These are phyloP conservation scores for Epinephelus cyanopodus DNA, from an alignment of 2,113 vertebrate species.

Conservation along the genomic window DNA sequence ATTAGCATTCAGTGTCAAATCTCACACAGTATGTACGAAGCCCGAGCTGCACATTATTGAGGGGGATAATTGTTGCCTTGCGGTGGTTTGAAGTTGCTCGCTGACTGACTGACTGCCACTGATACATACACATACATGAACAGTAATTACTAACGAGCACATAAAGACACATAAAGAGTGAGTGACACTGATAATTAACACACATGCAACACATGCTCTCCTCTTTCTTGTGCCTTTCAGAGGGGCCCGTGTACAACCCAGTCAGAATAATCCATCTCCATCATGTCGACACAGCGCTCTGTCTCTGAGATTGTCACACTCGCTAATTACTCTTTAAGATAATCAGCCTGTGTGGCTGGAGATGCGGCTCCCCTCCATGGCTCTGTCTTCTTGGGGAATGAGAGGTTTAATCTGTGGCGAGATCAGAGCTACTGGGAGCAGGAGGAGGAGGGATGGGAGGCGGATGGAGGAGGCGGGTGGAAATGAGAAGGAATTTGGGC, in stretches of 20 bases:
- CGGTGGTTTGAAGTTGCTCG: conserved; percentile 63
- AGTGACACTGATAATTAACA: conserved; percentile 78
- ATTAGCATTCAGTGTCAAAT: conserved; percentile 72
- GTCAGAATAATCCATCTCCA: conserved; percentile 77
- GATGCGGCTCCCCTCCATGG: conserved; percentile 65
- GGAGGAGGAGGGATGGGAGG: conserved; percentile 41
- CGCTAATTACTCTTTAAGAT: conserved; percentile 82
- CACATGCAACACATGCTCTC: conserved; percentile 53
- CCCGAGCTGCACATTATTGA: conserved; percentile 44
- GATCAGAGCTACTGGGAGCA: conserved; percentile 77
- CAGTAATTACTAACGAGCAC: conserved; percentile 74
- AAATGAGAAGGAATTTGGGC: conserved; percentile 81
- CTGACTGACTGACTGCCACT: conserved; percentile 72
- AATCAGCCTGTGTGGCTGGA: conserved; percentile 79
- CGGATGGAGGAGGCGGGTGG: conserved; percentile 55
- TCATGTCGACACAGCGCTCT: conserved; percentile 62
- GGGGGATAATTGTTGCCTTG: conserved; percentile 74
- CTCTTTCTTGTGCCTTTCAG: conserved; percentile 61
- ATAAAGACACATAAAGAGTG: conserved; percentile 78
- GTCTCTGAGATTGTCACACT: conserved; percentile 74
- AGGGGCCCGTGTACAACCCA: conserved; percentile 52
- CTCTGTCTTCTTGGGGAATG: conserved; percentile 66
- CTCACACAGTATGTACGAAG: conserved; percentile 43
- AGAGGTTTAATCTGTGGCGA: conserved; percentile 77
- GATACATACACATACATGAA: conserved; percentile 73